These are phyloP conservation scores for Hypanus sabinus DNA, from an alignment of 2,113 vertebrate genomes.

Conservation along the genomic window DNA sequence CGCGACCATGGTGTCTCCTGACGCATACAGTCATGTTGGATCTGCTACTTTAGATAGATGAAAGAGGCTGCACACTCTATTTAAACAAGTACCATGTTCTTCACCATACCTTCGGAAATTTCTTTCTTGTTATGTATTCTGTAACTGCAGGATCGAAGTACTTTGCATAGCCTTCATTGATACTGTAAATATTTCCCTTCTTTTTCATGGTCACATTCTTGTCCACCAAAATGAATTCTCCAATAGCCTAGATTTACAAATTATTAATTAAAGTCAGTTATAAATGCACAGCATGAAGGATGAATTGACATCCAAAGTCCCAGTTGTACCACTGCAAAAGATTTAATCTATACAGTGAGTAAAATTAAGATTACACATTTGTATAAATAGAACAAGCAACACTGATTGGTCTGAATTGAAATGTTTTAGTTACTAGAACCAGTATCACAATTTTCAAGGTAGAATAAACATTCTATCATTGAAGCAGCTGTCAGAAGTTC, in stretches of 20 bases:
- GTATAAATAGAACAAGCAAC: no score
- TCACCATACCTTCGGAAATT: conserved; percentile 73
- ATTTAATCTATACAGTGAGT: background rate
- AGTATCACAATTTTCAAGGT: background rate
- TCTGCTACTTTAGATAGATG: no score
- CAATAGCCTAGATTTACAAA: conserved; percentile 68
- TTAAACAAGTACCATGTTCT: background rate
- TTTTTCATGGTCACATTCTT: conserved; percentile 88
- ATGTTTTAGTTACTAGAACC: background rate
- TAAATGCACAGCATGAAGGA: background rate
- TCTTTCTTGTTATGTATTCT: conserved; percentile 88
- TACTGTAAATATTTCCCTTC: conserved; percentile 89
- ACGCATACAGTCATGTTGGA: no score
- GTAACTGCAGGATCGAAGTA: conserved; percentile 80
- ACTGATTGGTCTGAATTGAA: background rate
- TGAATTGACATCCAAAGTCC: background rate
- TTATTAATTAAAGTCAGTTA: conserved; percentile 22
- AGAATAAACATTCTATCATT: background rate
- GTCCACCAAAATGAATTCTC: conserved; percentile 91
- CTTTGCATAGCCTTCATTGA: conserved; percentile 92
- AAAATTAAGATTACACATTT: background rate
- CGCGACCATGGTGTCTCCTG: no score
- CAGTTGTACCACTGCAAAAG: background rate
- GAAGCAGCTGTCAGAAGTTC: background rate
- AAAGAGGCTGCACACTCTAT: background rate